Evolutionary conservation across 2,797 vertebrate genomes (phyloP).

Genomic region (Pantherophis vulpinus): DNA sequence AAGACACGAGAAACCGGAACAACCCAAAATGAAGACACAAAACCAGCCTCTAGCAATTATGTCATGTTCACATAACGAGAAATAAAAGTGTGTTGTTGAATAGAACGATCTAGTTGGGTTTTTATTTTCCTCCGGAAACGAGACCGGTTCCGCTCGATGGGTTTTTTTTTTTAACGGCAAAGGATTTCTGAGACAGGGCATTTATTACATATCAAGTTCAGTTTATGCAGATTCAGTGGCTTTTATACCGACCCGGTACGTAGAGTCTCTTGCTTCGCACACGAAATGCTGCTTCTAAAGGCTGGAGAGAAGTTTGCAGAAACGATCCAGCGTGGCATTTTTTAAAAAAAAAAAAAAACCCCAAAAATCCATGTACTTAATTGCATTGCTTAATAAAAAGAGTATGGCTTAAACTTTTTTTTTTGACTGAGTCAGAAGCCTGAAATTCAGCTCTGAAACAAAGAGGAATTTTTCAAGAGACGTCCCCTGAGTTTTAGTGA

Average conservation of each 20-base stretch:
- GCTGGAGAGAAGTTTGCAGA: neutral
- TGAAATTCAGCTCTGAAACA: neutral
- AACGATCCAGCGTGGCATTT: neutral
- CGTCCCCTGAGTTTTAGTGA: neutral
- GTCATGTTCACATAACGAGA: neutral
- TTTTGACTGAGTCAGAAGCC: neutral
- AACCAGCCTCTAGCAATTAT: neutral
- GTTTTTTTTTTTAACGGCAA: neutral
- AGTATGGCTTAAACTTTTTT: neutral
- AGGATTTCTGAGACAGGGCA: too few relatives aligned
- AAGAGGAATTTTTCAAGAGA: neutral
- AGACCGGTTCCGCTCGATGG: neutral
- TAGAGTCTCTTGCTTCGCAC: neutral
- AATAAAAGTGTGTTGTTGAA: neutral
- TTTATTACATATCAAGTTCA: neutral
- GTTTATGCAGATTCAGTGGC: neutral
- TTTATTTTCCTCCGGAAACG: neutral
- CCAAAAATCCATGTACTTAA: neutral
- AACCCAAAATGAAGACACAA: neutral
- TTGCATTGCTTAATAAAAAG: neutral
- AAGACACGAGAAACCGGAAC: neutral
- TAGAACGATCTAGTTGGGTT: accelerated
- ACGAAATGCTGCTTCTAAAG: neutral
- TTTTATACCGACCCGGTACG: neutral
- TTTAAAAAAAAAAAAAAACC: neutral